Percentiles rank a stretch among this genome's conserved stretches.
These are phyloP conservation scores for Ditula angustiorana DNA, from an alignment of 2,888 invertebrate genomes.

Conservation along the genomic window DNA sequence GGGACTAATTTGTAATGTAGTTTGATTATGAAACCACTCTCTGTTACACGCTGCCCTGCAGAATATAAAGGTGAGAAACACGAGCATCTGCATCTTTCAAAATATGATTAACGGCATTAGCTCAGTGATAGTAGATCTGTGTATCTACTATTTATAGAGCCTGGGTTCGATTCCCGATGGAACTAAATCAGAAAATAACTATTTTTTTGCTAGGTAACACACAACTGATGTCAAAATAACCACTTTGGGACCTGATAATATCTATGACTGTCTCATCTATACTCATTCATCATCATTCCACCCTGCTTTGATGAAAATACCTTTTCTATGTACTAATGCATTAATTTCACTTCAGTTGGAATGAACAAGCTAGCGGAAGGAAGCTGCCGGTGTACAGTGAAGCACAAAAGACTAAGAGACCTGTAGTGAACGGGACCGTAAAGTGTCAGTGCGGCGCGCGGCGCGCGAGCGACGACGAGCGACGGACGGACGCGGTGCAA, in stretches of 20 bases:
- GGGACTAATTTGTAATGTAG: slow-evolving; percentile 40
- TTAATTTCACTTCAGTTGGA: slow-evolving; percentile 72
- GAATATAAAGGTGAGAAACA: slow-evolving; percentile 81
- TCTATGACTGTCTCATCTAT: too few species aligned
- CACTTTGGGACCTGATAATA: too few species aligned
- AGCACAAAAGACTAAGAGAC: slow-evolving; percentile 83
- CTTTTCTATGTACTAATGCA: background rate
- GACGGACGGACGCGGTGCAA: slow-evolving; percentile 63
- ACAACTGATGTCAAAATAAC: too few species aligned
- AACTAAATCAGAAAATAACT: too few species aligned
- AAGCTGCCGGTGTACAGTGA: slow-evolving; percentile 83
- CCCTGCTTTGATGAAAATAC: too few species aligned
- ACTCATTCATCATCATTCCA: too few species aligned
- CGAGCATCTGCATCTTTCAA: background rate
- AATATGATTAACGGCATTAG: too few species aligned
- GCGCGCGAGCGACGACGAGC: slow-evolving; percentile 60
- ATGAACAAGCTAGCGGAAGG: slow-evolving; percentile 82
- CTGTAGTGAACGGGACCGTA: slow-evolving; percentile 75
- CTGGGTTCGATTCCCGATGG: too few species aligned
- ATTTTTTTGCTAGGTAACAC: too few species aligned
- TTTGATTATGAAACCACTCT: slow-evolving; percentile 77
- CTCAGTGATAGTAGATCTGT: too few species aligned
- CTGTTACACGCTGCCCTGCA: slow-evolving; percentile 84
- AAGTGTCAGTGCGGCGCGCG: slow-evolving; percentile 78
- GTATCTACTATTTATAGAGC: too few species aligned